These are phyloP conservation scores for Pogonocherus hispidulus DNA, from an alignment of 2,888 invertebrate genomes.

Conservation along the genomic window DNA sequence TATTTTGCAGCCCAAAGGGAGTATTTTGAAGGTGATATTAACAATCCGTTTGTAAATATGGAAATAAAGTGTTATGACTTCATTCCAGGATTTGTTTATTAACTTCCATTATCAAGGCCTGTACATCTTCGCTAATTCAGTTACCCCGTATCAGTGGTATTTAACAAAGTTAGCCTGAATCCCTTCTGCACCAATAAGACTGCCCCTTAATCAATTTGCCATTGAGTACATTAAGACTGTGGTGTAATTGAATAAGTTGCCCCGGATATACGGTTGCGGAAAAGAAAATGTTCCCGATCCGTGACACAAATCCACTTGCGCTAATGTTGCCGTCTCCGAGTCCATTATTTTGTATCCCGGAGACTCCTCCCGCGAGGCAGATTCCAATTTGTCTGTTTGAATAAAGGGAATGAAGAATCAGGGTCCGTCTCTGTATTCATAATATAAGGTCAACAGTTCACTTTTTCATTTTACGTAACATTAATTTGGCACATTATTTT, in stretches of 20 bases:
- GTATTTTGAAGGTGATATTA: too few species aligned
- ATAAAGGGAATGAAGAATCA: neutral
- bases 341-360: neutral
- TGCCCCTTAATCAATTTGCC: slow-evolving; percentile 13
- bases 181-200: neutral
- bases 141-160: neutral
- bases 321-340: neutral
- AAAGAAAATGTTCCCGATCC: slow-evolving; percentile 4
- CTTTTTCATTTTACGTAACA: too few species aligned
- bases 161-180: slow-evolving; percentile 7
- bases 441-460: too few species aligned
- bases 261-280: neutral
- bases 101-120: neutral
- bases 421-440: too few species aligned
- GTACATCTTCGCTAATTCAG: neutral
- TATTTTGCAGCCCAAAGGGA: too few species aligned
- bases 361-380: neutral
- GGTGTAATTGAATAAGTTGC: slow-evolving; percentile 10
- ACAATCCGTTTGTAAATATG: too few species aligned
- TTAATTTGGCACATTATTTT: too few species aligned
- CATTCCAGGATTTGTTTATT: too few species aligned
- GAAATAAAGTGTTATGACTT: too few species aligned
- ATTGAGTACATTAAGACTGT: slow-evolving; percentile 10
- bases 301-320: slow-evolving; percentile 11
- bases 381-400: neutral